Evolutionary conservation across 2,113 vertebrate species (phyloP).

Genomic region (Podilymbus podiceps): DNA sequence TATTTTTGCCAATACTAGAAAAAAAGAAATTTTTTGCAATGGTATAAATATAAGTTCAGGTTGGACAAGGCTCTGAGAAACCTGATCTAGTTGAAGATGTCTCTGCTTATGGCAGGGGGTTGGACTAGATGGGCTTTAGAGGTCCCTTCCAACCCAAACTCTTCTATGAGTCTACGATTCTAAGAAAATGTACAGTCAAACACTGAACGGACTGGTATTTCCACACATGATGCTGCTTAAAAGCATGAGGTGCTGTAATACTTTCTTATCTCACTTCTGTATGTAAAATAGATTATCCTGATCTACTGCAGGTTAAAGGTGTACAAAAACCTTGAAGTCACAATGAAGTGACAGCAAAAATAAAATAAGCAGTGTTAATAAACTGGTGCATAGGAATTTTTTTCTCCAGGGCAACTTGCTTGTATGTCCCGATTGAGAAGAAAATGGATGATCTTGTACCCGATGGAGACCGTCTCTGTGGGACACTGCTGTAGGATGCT

Average conservation of each 20-base stretch:
- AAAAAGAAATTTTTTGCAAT: not conserved
- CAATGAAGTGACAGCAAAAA: not conserved
- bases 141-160: too few species aligned
- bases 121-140: too few species aligned
- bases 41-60: not conserved
- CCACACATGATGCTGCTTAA: not conserved
- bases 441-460: not conserved
- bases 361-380: not conserved
- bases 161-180: too few species aligned
- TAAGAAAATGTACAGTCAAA: not conserved
- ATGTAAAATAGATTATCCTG: not conserved
- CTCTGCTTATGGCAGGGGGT: too few species aligned
- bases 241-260: not conserved
- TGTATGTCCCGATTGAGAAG: not conserved
- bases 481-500: accelerated
- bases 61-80: too few species aligned
- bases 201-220: not conserved
- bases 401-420: not conserved
- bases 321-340: not conserved
- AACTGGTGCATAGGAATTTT: not conserved
- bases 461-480: not conserved
- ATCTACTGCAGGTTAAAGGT: not conserved
- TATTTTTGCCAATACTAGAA: not conserved
- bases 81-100: too few species aligned
- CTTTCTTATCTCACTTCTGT: not conserved